Evolutionary conservation across 2,888 invertebrate species (phyloP).

Genomic region (Pollenia amentaria): DNA sequence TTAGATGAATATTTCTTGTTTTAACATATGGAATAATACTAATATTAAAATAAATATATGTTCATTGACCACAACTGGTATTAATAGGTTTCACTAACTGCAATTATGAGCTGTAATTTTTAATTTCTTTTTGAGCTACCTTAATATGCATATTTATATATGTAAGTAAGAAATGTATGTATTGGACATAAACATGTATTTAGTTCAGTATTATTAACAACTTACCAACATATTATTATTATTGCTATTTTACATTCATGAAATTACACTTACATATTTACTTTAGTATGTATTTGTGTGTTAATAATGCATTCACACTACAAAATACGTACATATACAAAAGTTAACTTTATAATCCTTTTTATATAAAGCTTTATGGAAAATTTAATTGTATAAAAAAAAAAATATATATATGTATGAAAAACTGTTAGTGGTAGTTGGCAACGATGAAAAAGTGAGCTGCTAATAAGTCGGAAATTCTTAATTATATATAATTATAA

Average conservation of each 20-base stretch:
- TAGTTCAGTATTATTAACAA: conserved; percentile 55
- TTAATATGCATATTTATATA: background rate
- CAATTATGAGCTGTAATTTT: no score
- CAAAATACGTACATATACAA: background rate
- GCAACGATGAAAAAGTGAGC: background rate
- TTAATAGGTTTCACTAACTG: no score
- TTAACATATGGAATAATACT: no score
- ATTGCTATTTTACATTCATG: background rate
- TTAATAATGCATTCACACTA: background rate
- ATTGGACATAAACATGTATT: conserved; percentile 55
- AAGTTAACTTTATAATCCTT: background rate
- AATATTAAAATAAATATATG: no score
- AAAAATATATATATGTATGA: background rate
- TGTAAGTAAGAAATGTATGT: conserved; percentile 5
- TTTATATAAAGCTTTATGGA: background rate
- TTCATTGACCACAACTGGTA: no score
- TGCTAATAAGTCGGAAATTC: background rate
- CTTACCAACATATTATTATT: conserved; percentile 34
- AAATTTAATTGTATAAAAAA: background rate
- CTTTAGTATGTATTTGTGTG: background rate
- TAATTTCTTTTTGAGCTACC: background rate
- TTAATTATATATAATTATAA: no score
- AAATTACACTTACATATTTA: background rate
- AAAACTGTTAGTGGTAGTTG: background rate
- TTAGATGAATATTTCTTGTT: no score